Percentiles rank a stretch among this genome's conserved stretches.
phyloP scores from a whole-genome alignment of 1,140 invertebrate species.

The Drosophila pachea region DNA sequence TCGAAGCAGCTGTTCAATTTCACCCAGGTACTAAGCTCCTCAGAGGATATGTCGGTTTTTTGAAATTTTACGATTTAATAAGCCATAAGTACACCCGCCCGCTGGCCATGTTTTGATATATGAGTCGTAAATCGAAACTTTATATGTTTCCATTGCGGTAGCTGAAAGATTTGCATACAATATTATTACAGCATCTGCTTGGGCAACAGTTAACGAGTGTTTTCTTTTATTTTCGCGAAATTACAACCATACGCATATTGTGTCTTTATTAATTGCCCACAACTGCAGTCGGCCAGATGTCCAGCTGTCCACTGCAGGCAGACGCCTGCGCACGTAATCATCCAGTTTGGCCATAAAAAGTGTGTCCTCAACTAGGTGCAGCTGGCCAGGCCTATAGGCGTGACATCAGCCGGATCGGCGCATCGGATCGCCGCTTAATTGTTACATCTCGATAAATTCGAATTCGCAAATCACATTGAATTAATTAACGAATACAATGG shows the following conservation, averaged over 20 bases:
- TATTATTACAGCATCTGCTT: conserved; percentile 70
- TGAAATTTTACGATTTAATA: conserved; percentile 68
- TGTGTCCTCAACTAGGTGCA: conserved; percentile 58
- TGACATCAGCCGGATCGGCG: conserved; percentile 33
- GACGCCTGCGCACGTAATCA: conserved; percentile 65
- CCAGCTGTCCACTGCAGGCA: background rate
- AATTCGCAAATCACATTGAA: conserved; percentile 56
- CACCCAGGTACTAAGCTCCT: conserved; percentile 34
- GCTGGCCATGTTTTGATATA: conserved; percentile 69
- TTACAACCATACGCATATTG: conserved; percentile 40
- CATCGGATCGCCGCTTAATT: conserved; percentile 17
- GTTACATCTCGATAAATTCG: conserved; percentile 35
- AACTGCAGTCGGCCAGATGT: conserved; percentile 27
- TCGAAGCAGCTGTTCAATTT: conserved; percentile 20
- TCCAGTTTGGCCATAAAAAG: conserved; percentile 59
- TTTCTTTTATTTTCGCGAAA: conserved; percentile 44
- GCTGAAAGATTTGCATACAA: conserved; percentile 68
- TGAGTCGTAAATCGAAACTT: conserved; percentile 76
- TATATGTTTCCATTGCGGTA: conserved; percentile 53
- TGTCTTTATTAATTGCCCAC: conserved; percentile 64
- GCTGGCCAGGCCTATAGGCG: conserved; percentile 1
- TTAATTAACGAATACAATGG: conserved; percentile 59
- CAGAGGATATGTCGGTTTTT: conserved; percentile 45
- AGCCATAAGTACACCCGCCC: conserved; percentile 44
- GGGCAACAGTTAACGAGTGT: conserved; percentile 67